Conservation (phyloP, 64 coral and sea anemone genomes). For the Montipora foliosa region DNA sequence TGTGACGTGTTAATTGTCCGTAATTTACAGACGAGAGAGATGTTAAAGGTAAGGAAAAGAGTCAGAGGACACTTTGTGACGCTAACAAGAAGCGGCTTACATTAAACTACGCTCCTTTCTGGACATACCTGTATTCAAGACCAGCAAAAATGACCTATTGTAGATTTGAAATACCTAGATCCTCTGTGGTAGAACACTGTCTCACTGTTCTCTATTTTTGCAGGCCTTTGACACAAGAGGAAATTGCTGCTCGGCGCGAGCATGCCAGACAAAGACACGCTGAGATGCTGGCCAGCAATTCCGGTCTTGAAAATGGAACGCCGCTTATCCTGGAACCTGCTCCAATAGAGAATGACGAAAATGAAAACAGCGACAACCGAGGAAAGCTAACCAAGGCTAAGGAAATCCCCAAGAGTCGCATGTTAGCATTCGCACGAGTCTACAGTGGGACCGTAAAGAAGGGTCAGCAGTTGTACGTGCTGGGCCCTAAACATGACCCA, state of each 20-base stretch:
- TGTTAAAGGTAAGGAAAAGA: too few species aligned
- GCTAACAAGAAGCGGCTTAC: too few species aligned
- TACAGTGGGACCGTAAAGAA: conserved; percentile 91
- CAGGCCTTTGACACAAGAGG: conserved; percentile 96
- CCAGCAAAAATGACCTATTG: too few species aligned
- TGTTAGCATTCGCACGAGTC: conserved; percentile 94
- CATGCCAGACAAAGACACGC: conserved; percentile 89
- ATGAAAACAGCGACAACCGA: conserved; percentile 23
- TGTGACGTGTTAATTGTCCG: too few species aligned
- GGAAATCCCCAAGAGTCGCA: conserved; percentile 64
- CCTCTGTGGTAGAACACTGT: neutral
- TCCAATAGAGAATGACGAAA: neutral
- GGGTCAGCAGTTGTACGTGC: conserved; percentile 81
- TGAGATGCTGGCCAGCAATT: conserved; percentile 62
- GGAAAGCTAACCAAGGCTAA: neutral
- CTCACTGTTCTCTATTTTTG: neutral
- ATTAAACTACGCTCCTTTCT: too few species aligned
- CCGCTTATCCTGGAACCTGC: conserved; percentile 8
- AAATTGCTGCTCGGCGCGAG: conserved; percentile 88
- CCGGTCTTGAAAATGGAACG: conserved; percentile 26
- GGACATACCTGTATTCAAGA: too few species aligned
- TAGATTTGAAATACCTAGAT: too few species aligned
- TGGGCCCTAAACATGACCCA: conserved; percentile 96
- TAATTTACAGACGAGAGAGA: too few species aligned
- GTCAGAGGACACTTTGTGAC: too few species aligned